phyloP scores from a whole-genome alignment of 2,888 invertebrate species.

The Clepsis dumicolana region DNA sequence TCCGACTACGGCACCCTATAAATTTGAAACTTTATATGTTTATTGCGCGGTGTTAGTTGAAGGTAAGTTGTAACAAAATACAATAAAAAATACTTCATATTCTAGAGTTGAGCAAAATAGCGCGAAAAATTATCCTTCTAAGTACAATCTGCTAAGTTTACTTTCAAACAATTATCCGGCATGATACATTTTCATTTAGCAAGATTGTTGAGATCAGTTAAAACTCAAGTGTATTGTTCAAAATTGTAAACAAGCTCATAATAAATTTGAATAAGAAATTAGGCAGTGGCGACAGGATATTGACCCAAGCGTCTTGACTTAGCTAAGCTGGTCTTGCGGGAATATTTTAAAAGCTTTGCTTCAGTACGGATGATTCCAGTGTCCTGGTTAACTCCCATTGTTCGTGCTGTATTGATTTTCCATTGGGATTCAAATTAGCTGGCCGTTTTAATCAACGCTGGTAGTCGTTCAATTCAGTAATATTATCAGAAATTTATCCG shows the following conservation, averaged over 20 bases:
- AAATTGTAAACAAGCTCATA: slow-evolving; percentile 15
- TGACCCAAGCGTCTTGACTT: slow-evolving; percentile 10
- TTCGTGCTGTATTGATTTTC: not conserved
- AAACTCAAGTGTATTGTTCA: slow-evolving; percentile 12
- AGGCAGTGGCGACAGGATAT: slow-evolving; percentile 14
- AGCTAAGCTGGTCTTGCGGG: slow-evolving; percentile 1
- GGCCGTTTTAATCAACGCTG: not conserved
- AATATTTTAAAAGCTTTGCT: slow-evolving; percentile 14
- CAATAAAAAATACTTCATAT: too few relatives aligned
- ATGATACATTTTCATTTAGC: not conserved
- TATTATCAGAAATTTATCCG: not conserved
- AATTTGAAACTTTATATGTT: too few relatives aligned
- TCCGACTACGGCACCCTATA: too few relatives aligned
- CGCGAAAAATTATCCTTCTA: too few relatives aligned
- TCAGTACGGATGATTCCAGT: not conserved
- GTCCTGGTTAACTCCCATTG: not conserved
- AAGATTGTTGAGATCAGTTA: slow-evolving; percentile 1
- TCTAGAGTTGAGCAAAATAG: too few relatives aligned
- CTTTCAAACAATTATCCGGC: too few relatives aligned
- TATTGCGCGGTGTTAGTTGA: too few relatives aligned
- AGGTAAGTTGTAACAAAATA: too few relatives aligned
- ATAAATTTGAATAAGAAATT: slow-evolving; percentile 32
- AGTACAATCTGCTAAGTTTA: too few relatives aligned
- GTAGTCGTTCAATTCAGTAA: not conserved
- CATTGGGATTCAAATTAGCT: slow-evolving; percentile 2